These are phyloP conservation scores for Bellardia pandia DNA, from an alignment of 2,888 invertebrate genomes.

Conservation along the genomic window DNA sequence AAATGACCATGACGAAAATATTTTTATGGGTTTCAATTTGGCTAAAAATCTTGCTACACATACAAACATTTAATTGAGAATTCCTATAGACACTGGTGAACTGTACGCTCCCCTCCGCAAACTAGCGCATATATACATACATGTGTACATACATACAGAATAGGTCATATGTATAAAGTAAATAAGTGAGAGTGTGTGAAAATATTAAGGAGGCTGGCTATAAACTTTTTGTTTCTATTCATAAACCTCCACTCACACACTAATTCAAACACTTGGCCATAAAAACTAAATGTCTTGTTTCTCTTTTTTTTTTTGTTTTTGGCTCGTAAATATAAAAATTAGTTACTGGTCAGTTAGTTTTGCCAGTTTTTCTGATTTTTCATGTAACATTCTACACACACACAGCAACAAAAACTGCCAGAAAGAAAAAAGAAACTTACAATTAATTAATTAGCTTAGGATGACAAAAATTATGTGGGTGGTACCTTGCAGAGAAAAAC, in stretches of 20 bases:
- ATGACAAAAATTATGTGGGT: conserved; percentile 82
- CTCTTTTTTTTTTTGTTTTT: neutral
- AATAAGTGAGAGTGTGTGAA: conserved; percentile 40
- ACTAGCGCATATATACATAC: neutral
- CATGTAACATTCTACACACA: conserved; percentile 8
- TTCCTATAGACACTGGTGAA: conserved; percentile 8
- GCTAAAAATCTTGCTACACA: conserved; percentile 44
- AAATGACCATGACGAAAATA: conserved; percentile 74
- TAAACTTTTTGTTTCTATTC: conserved; percentile 40
- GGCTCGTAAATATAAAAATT: conserved; percentile 81
- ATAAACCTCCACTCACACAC: conserved; percentile 7
- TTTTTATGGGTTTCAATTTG: conserved; percentile 70
- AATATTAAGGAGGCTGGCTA: conserved; percentile 38
- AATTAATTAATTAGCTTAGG: conserved; percentile 82
- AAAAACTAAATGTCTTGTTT: conserved; percentile 63
- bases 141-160: neutral
- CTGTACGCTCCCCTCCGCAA: neutral
- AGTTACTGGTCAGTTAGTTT: conserved; percentile 81
- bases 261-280: conserved; percentile 49
- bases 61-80: conserved; percentile 63
- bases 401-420: neutral
- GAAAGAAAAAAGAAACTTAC: conserved; percentile 74
- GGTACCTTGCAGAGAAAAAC: conserved; percentile 39
- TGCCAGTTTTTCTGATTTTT: conserved; percentile 61
- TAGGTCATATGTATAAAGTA: neutral